Evolutionary conservation across 2,888 invertebrate genomes (phyloP), one percentile per base, ranked within the genome.

Genomic region (Dasysyrphus tricinctus): DNA sequence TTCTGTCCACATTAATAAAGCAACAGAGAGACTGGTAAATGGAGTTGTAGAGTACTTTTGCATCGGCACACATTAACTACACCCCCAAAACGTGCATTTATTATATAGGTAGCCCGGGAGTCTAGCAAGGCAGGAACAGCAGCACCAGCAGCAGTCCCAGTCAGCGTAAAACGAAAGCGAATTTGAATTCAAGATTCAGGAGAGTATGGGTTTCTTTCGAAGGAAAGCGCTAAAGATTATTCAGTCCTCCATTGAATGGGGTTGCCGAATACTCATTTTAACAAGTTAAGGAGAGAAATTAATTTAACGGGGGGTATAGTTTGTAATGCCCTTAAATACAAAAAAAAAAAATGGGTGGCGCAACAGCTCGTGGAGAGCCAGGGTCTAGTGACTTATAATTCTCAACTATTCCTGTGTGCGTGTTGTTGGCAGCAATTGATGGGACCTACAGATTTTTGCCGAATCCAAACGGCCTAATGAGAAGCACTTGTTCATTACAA

Each of bases 151-250:
- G 32, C 34, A 59, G 59, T 75, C 14, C 29, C 34, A 49, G 69
- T 73, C 54, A 77, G 75, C 86, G 78, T 70, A 75, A 67, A 86
- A 86, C 65, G 86, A 86, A 86, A 86, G 86, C 75, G 86, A 86
- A 82, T 75, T 81, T 81, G 69, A 67, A 63, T 63, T 63, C 51
- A 47, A 63, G 37, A 67, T 34, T 0, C 49, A 24, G 49, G 49
- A 42, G 49, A 44, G 14, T 37, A 56, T 29, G 47, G 37, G 63
- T 29, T 63, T 63, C 51, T 54, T 47, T 59, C 19, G 14, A 57
- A 63, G 34, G 49, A 42, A 74, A 34, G 54, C 24, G 51, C 59
- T 44, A 49, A 70, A 65, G 63, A 67, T 51, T 57, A 56, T 72
- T 76, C 72, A 76, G 76, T 57, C 19, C 34, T 76, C 19, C 3